Percentiles rank a stretch among this genome's conserved stretches.
Evolutionary conservation across 2,797 vertebrate species (phyloP).

Genomic region (Mallotus villosus): DNA sequence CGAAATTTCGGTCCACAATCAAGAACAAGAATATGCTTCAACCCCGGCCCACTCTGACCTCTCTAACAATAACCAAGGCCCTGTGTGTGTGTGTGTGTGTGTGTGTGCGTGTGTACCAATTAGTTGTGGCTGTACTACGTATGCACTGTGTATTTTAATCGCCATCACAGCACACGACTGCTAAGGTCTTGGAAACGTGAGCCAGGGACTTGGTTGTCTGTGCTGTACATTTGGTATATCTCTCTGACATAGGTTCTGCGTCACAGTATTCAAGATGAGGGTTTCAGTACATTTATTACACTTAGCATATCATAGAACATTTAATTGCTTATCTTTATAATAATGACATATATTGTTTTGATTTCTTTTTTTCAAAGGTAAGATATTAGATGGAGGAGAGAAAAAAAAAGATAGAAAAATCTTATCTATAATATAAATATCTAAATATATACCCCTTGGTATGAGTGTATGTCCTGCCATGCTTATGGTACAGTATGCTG

Average conservation of each 20-base stretch:
- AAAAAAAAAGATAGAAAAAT: constrained; percentile 66
- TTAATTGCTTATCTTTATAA: constrained; percentile 64
- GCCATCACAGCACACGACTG: constrained; percentile 43
- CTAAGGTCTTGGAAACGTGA: constrained; percentile 50
- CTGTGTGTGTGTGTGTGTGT: constrained; percentile 30
- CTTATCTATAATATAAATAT: constrained; percentile 76
- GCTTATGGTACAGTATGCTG: constrained; percentile 61
- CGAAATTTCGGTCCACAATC: constrained; percentile 25
- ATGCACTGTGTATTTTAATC: constrained; percentile 22
- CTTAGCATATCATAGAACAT: constrained; percentile 62
- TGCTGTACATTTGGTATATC: constrained; percentile 66
- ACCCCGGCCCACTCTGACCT: constrained; percentile 26
- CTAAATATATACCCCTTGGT: constrained; percentile 73
- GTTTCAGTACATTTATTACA: constrained; percentile 67
- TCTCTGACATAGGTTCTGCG: constrained; percentile 58
- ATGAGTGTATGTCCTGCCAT: constrained; percentile 62
- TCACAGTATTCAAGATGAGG: constrained; percentile 74
- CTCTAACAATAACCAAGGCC: constrained; percentile 17
- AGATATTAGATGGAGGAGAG: constrained; percentile 53
- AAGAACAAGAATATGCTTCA: constrained; percentile 21
- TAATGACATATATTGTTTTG: constrained; percentile 54
- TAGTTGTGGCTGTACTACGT: constrained; percentile 28
- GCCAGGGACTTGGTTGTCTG: constrained; percentile 52
- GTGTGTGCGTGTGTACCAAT: constrained; percentile 44
- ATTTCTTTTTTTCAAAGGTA: constrained; percentile 48